Percentiles rank a stretch among this genome's conserved stretches.
phyloP scores from a whole-genome alignment of 2,113 vertebrate genomes.

The Promerops cafer region DNA sequence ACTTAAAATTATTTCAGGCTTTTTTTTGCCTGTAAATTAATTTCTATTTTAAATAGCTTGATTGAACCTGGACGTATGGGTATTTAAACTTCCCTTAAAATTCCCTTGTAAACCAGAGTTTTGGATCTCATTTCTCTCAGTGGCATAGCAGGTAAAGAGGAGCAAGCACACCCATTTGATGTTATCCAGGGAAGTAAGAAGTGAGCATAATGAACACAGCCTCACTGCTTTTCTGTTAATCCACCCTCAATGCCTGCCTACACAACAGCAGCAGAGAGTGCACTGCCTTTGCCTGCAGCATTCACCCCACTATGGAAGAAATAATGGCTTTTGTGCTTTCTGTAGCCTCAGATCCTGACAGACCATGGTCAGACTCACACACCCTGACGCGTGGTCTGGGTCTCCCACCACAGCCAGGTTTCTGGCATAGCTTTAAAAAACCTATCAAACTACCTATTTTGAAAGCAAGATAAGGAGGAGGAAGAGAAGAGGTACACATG shows the following conservation, averaged over 20 bases:
- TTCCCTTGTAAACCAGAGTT: neutral
- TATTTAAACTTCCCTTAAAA: neutral
- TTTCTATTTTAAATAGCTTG: neutral
- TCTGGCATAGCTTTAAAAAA: slow-evolving; percentile 14
- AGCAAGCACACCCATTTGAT: neutral
- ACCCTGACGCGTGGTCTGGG: neutral
- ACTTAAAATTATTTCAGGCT: neutral
- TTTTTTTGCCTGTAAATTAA: neutral
- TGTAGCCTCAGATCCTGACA: neutral
- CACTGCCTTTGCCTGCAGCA: neutral
- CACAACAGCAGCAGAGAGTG: neutral
- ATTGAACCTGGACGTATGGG: neutral
- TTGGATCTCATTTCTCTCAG: neutral
- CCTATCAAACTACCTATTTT: neutral
- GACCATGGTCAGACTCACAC: neutral
- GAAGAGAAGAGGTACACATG: neutral
- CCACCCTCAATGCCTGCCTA: neutral
- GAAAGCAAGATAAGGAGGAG: neutral
- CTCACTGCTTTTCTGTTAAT: neutral
- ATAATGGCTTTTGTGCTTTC: neutral
- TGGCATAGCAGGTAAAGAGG: neutral
- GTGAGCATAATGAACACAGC: neutral
- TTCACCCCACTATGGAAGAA: neutral
- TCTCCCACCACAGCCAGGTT: neutral
- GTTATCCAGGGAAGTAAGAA: neutral